Conservation (phyloP, 2,113 vertebrate genomes). For the Calidris pugnax region DNA sequence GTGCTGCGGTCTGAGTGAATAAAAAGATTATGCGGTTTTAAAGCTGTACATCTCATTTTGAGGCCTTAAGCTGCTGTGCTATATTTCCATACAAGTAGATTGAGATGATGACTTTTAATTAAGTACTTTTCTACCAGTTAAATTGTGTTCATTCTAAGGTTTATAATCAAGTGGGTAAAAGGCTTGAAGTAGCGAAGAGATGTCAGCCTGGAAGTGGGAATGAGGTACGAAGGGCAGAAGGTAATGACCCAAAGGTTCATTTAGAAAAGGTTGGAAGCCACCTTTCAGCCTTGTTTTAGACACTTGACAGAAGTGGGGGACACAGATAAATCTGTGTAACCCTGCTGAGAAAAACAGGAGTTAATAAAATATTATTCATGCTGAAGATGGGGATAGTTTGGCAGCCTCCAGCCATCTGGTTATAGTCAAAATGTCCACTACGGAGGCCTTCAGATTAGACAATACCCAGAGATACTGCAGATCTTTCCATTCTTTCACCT, state of each 20-base stretch:
- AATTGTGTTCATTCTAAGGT: rapidly evolving
- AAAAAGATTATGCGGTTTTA: not conserved
- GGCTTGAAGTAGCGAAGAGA: not conserved
- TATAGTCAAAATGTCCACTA: slow-evolving; percentile 59
- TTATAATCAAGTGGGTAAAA: not conserved
- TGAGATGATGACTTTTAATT: not conserved
- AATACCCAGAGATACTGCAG: slow-evolving; percentile 54
- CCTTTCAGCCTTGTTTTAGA: not conserved
- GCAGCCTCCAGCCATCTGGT: slow-evolving; percentile 68
- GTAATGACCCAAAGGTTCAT: not conserved
- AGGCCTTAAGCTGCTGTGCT: not conserved
- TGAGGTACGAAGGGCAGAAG: not conserved
- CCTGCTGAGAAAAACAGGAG: slow-evolving; percentile 12
- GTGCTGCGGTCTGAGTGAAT: too few species aligned
- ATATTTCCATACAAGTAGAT: not conserved
- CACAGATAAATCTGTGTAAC: not conserved
- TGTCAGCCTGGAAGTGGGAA: not conserved
- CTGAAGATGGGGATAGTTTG: slow-evolving; percentile 55
- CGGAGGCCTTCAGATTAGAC: slow-evolving; percentile 44
- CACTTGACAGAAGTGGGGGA: not conserved
- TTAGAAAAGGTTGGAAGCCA: not conserved
- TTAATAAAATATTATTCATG: not conserved
- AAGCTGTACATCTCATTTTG: not conserved
- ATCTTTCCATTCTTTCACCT: slow-evolving; percentile 67
- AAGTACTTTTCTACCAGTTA: not conserved